Evolutionary conservation across 2,888 invertebrate genomes (phyloP), one percentile per base, ranked within the genome.

Genomic region (Drosophila trichaetosa): DNA sequence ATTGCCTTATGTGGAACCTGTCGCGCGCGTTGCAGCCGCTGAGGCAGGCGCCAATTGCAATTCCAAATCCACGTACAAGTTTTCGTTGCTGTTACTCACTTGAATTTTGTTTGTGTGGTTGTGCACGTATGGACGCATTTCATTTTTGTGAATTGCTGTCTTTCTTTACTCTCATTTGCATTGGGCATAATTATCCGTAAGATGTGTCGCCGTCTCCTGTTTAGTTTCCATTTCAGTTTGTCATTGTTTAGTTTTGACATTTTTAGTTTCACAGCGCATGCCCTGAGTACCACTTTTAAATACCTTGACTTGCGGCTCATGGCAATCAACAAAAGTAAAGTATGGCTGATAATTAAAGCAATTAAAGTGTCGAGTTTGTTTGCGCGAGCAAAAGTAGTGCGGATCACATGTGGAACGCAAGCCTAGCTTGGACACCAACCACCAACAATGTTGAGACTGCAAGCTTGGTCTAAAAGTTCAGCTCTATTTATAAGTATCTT

Each of bases 1-100:
- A 66, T 83, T 80, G 72, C 76, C 76, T 69, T 86, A 72, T 82
- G 87, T 86, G 74, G 73, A 73, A 70, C 74, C 81, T 79, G 79
- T 77, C 69, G 56, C 58, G 21, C 40, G 34, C 57, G 1, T 49
- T 52, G 60, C 67, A 67, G 51, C 38, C 38, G 57, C 66, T 21
- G 16, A 40, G 42, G 29, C 71, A 65, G 79, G 72, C 79, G 80
- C 68, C 78, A 66, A 76, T 51, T 76, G 71, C 60, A 68, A 40
- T 67, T 66, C 40, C 69, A 53, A 40, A 40, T 66, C 40, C 67
- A 64, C 34, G 54, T 64, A 29, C 67, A 73, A 58, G 63, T 64
- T 61, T 67, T 67, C 42, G 68, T 31, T 67, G 68, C 36, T 51
- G 49, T 68, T 78, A 78, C 62, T 66, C 76, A 73, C 53, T 73